Base-by-base conservation (phyloP, 2,797 vertebrate genomes). In the Siniperca undulata region DNA sequence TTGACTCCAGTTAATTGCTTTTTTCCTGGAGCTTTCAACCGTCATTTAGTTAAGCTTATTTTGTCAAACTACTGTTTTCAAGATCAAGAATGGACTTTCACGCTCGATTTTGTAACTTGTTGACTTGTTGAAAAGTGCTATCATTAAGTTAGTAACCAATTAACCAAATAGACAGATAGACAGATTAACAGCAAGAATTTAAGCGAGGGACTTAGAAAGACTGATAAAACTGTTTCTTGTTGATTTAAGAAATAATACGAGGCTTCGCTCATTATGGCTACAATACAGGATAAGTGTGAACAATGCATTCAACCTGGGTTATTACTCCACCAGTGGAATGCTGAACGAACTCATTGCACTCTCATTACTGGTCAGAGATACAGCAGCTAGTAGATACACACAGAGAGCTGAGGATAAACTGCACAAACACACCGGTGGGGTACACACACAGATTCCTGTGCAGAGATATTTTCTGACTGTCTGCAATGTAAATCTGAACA, bases 401-500 rank as follows among this genome's bases (percentile, higher is more conserved):
- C 14, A n/a, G 27, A 36, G 5, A 7, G 62, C 30, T 38, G 4
- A 7, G 7, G 44, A 58, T 27, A 70, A 24, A 69, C 73, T 71
- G 27, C 40, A 72, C 30, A 75, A 72, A 77, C 50, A 74, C 53
- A 77, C 65, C 16, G 8, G n/a, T 58, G 66, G 48, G 64, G 38
- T 53, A 71, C 40, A 78, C 42, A 56, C 60, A 80, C 70, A 76
- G 22, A 68, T 1, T 56, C 58, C 44, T 53, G 11, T 38, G 27
- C 19, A 11, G 12, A 64, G 0, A 74, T 74, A 71, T 87, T 86
- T 70, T 78, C 61, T 44, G 53, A 73, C 20, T 0, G 61, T 67
- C 82, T 82, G 59, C 2, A 7, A 84, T 82, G 65, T 72, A 82
- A 80, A 85, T 84, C 60, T 61, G 50, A 86, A 76, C 71, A 30